Base-by-base conservation (phyloP, 2,113 vertebrate species). In the Gymnogyps californianus region DNA sequence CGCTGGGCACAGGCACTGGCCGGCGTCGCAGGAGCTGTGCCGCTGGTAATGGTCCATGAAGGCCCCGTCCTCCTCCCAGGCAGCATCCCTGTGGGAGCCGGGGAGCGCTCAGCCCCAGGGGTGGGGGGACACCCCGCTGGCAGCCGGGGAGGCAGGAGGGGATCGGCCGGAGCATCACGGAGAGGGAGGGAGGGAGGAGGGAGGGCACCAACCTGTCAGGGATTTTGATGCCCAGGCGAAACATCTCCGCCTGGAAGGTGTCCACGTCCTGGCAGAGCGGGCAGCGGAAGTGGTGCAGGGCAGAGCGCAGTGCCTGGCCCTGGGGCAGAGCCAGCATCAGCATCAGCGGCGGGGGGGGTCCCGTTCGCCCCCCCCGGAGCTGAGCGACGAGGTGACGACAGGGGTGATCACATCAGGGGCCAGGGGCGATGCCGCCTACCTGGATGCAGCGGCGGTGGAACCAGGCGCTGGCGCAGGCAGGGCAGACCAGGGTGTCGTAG, bases 331-430 rank as follows among this genome's bases (percentile, higher is more conserved):
- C 1, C 10, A 28, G 15, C 57, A 16, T 29, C 32, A 16, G 25
- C 26, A 26, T 7, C 32, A 16, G 32, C 1, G 6, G 17, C 7
- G 19, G 7, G 6, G 38, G 8, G 28, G 24, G 31, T 21, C 12
- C 36, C 5, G 0, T 9, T 42, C 8, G 1, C 5, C 10, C 29
- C 18, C 16, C 13, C 36, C 5, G 0, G 21, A 38, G 38, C 7
- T 28, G n/a, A 24, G 34, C 2, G 40, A 32, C 4, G 3, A 29
- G 19, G 15, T 31, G 29, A 62, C 7, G 7, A 15, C 18, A 20
- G 21, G 21, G 36, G 7, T 16, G 46, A 44, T 25, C 28, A 4
- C 3, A 3, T 18, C 21, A 18, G 10, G 20, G 26, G 2, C 22
- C 14, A 11, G 29, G 25, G n/a, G 7, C 7, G 3, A 6, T 51